A percentile compares a stretch with the other conserved stretches of the same genome.
Conservation (phyloP, 2,888 invertebrate genomes). For the Heliconius ismenius region DNA sequence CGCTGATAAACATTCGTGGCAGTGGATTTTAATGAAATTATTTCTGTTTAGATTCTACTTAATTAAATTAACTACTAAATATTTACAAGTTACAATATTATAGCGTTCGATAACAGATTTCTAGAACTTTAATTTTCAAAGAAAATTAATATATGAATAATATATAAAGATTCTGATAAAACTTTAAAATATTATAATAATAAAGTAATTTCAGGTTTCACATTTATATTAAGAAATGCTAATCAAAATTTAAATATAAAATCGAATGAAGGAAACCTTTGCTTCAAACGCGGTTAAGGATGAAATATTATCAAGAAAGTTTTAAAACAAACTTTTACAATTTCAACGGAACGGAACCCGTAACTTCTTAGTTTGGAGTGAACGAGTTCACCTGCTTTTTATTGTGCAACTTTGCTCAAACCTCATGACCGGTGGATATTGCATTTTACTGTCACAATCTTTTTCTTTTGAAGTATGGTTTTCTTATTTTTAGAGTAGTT, state of each 20-base stretch:
- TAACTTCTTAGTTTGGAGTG: constrained; percentile 44
- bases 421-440: constrained; percentile 41
- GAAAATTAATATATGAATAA: not conserved
- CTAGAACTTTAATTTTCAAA: not conserved
- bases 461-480: constrained; percentile 24
- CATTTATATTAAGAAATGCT: not conserved
- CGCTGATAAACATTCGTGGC: constrained; percentile 32
- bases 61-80: constrained; percentile 36
- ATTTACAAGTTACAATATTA: constrained; percentile 40
- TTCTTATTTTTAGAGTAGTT: constrained; percentile 27
- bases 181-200: not conserved
- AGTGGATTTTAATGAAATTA: constrained; percentile 33
- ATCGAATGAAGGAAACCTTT: not conserved
- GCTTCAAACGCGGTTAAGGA: constrained; percentile 11
- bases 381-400: constrained; percentile 47
- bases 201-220: not conserved
- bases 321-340: constrained; percentile 45
- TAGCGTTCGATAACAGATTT: not conserved
- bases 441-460: constrained; percentile 37
- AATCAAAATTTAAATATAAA: constrained; percentile 10
- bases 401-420: constrained; percentile 44
- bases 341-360: constrained; percentile 44
- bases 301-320: constrained; percentile 43
- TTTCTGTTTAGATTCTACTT: constrained; percentile 34
- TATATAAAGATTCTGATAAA: not conserved